A percentile compares a stretch with the other conserved stretches of the same genome.
phyloP scores from a whole-genome alignment of 1,140 invertebrate species.

The Atta cephalotes region DNA sequence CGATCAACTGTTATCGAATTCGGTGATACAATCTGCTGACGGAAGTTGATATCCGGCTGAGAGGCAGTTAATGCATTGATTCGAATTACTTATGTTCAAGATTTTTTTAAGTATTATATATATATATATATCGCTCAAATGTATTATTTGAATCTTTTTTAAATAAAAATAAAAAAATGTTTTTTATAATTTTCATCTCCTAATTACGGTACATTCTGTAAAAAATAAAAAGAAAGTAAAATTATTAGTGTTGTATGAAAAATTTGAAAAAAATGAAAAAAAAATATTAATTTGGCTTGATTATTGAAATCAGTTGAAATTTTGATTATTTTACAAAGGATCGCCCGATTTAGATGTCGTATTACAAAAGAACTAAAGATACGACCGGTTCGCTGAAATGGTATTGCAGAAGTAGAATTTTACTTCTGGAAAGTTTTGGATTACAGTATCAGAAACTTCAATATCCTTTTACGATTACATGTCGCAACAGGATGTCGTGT shows the following conservation, averaged over 20 bases:
- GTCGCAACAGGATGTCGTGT: conserved; percentile 57
- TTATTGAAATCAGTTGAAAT: neutral
- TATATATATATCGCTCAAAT: neutral
- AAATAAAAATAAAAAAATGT: neutral
- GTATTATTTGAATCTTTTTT: neutral
- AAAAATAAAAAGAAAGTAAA: too few species aligned
- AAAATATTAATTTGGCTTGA: neutral
- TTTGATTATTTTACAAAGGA: neutral
- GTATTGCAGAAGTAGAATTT: conserved; percentile 39
- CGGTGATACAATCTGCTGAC: conserved; percentile 26
- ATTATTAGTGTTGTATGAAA: neutral
- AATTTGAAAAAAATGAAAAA: neutral
- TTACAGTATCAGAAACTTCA: conserved; percentile 60
- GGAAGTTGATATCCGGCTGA: neutral
- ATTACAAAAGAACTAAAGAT: conserved; percentile 38
- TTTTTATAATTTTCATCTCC: too few species aligned
- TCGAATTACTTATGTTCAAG: neutral
- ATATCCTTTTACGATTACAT: conserved; percentile 62
- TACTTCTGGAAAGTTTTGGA: conserved; percentile 53
- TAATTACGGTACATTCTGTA: too few species aligned
- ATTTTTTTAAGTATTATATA: neutral
- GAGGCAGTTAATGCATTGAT: neutral
- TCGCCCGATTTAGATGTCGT: neutral
- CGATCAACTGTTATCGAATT: conserved; percentile 32
- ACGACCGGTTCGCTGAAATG: neutral